A percentile compares a stretch with the other conserved stretches of the same genome.
Evolutionary conservation across 1,140 invertebrate genomes (phyloP).

Genomic region (Ericerus pela): DNA sequence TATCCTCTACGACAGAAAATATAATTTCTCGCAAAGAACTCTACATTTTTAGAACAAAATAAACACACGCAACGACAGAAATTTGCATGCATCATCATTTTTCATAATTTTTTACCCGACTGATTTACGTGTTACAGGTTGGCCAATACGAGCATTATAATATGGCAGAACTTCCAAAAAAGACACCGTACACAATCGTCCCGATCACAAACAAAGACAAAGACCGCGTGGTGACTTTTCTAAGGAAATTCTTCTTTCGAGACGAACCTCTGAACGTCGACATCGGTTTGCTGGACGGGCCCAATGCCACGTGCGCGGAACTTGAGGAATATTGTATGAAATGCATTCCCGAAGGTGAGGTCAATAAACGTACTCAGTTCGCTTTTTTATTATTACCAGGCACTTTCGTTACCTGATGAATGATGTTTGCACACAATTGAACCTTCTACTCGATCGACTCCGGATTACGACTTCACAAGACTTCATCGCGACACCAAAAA

Average conservation of each 20-base stretch:
- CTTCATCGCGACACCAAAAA: no score
- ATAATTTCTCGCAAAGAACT: no score
- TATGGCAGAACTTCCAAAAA: not conserved
- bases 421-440: no score
- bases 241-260: conserved; percentile 47
- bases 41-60: no score
- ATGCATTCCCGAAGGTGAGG: conserved; percentile 35
- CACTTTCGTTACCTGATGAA: no score
- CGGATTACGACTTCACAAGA: no score
- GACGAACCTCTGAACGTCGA: conserved; percentile 54
- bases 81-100: no score
- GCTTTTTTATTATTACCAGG: not conserved
- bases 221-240: conserved; percentile 38
- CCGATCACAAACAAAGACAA: conserved; percentile 33
- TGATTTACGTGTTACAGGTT: not conserved
- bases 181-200: conserved; percentile 18
- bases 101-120: no score
- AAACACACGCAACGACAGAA: no score
- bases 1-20: no score
- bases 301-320: conserved; percentile 44
- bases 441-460: no score
- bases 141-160: not conserved
- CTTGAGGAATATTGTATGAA: conserved; percentile 46
- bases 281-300: conserved; percentile 41
- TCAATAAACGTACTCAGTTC: not conserved